Conservation (phyloP, 37 sponge, comb jelly and placozoan genomes). For the Hexactinellida sp. region DNA sequence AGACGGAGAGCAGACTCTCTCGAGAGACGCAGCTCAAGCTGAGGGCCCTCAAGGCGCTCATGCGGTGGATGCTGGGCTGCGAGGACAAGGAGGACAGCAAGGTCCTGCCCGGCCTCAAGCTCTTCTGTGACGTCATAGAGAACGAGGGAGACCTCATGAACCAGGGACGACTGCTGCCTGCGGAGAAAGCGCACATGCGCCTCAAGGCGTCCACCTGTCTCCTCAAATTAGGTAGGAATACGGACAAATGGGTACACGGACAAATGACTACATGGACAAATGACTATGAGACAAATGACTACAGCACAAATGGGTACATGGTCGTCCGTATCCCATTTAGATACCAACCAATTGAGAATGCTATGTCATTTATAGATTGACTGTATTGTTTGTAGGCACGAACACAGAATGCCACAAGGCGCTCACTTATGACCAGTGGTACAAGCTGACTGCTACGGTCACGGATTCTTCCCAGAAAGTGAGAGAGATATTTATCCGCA, state of each 20-base stretch:
- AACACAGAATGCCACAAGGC: neutral
- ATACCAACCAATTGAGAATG: no score
- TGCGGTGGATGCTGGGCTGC: neutral
- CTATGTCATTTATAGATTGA: no score
- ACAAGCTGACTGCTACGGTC: neutral
- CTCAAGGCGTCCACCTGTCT: neutral
- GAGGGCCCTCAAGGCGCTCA: neutral
- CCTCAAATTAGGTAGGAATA: neutral
- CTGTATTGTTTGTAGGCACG: neutral
- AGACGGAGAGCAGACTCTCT: neutral
- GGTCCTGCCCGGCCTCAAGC: neutral
- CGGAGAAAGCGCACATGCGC: neutral
- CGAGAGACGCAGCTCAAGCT: neutral
- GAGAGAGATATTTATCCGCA: neutral
- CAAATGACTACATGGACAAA: no score
- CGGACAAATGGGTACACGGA: no score
- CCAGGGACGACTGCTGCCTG: neutral
- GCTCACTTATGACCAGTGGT: constrained; percentile 3
- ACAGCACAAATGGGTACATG: no score
- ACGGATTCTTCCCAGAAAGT: constrained; percentile 3
- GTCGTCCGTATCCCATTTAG: no score
- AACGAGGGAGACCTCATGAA: constrained; percentile 11
- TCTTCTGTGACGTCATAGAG: neutral
- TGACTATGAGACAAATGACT: no score
- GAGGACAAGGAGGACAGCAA: constrained; percentile 1